A percentile compares a stretch with the other conserved stretches of the same genome.
These are phyloP conservation scores for Drosophila tripunctata DNA, from an alignment of 2,888 invertebrate genomes.

Conservation along the genomic window DNA sequence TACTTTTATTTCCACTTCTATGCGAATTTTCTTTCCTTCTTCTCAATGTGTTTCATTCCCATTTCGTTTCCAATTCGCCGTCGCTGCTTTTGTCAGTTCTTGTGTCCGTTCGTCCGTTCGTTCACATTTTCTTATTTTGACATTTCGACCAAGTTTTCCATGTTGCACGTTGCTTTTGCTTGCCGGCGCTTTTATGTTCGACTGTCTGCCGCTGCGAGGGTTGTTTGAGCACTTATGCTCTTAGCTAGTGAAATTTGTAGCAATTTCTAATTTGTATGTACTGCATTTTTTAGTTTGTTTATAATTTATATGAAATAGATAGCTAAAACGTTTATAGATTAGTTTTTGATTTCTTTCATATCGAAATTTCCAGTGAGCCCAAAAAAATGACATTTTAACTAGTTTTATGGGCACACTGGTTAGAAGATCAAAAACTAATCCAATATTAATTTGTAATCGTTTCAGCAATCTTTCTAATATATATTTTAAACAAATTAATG, in stretches of 20 bases:
- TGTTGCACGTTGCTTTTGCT: constrained; percentile 13
- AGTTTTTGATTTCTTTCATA: too few relatives aligned
- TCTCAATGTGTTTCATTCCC: constrained; percentile 37
- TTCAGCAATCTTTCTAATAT: too few relatives aligned
- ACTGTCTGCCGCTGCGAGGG: constrained; percentile 53
- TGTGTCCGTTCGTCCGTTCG: constrained; percentile 24
- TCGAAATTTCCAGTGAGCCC: not conserved
- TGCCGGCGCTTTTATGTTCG: constrained; percentile 66
- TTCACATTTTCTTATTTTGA: constrained; percentile 27
- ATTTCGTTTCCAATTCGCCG: constrained; percentile 39
- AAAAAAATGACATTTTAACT: not conserved
- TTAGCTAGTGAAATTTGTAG: too few relatives aligned
- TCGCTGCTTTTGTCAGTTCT: constrained; percentile 24
- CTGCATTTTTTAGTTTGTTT: not conserved
- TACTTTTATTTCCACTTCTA: constrained; percentile 34
- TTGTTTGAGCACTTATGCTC: constrained; percentile 44
- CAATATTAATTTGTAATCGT: too few relatives aligned
- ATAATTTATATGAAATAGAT: too few relatives aligned
- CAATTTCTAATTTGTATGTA: not conserved
- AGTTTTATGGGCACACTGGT: too few relatives aligned
- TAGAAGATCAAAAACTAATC: too few relatives aligned
- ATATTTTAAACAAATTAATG: too few relatives aligned
- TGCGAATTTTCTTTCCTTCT: constrained; percentile 51
- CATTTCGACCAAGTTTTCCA: constrained; percentile 56
- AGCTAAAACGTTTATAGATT: too few relatives aligned